These are phyloP conservation scores for Xestia sexstrigata DNA, from an alignment of 2,888 invertebrate genomes.

Conservation along the genomic window DNA sequence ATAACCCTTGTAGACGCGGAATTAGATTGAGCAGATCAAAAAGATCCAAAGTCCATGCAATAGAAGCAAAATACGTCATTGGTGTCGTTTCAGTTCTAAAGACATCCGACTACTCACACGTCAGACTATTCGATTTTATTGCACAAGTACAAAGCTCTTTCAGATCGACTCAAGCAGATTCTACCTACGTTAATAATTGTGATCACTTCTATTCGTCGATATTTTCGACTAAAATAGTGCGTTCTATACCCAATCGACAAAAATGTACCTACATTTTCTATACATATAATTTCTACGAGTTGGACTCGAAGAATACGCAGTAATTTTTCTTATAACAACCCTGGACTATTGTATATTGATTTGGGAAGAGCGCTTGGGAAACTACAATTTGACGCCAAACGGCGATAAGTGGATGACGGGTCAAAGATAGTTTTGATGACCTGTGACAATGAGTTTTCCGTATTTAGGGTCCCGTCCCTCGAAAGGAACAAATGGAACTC, in stretches of 20 bases:
- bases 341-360: constrained; percentile 47
- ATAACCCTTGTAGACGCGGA: neutral
- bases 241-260: constrained; percentile 21
- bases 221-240: constrained; percentile 10
- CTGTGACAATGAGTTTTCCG: neutral
- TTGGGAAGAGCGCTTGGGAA: constrained; percentile 40
- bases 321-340: constrained; percentile 50
- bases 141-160: neutral
- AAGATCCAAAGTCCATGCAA: neutral
- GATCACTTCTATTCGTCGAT: neutral
- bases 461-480: neutral
- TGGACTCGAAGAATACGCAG: constrained; percentile 36
- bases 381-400: constrained; percentile 14
- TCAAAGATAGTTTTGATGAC: neutral
- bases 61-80: neutral
- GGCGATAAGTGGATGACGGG: neutral
- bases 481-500: neutral
- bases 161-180: neutral
- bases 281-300: constrained; percentile 46
- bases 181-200: neutral
- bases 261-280: constrained; percentile 48
- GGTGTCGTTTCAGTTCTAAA: neutral
- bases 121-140: neutral
- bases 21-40: neutral
- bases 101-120: neutral